Percentiles rank a stretch among this genome's conserved stretches.
phyloP scores from a whole-genome alignment of 2,797 vertebrate species.

The Notoglanidium macrostoma region DNA sequence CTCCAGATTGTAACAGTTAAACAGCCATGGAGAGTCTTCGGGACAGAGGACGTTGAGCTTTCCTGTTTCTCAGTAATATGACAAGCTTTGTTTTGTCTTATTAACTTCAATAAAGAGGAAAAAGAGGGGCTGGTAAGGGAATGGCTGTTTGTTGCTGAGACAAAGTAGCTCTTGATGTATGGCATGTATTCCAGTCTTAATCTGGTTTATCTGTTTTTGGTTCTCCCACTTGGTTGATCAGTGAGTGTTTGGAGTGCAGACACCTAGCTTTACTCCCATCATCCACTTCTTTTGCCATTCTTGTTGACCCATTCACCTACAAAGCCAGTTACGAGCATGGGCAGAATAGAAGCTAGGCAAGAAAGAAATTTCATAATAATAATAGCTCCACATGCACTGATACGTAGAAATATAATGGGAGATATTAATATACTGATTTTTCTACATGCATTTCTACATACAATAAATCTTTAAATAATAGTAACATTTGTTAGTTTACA shows the following conservation, averaged over 20 bases:
- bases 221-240: not conserved
- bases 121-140: not conserved
- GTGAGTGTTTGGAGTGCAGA: not conserved
- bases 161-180: not conserved
- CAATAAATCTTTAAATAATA: not conserved
- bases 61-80: not conserved
- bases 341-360: not conserved
- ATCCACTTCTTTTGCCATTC: not conserved
- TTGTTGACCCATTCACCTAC: not conserved
- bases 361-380: not conserved
- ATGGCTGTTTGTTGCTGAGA: not conserved
- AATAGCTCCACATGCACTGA: not conserved
- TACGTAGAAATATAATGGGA: not conserved
- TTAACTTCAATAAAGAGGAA: not conserved
- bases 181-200: not conserved
- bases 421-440: not conserved
- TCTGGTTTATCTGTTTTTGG: too few species aligned
- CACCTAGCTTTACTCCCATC: not conserved
- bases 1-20: not conserved
- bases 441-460: not conserved
- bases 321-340: not conserved
- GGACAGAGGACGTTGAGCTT: not conserved
- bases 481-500: not conserved
- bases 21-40: not conserved
- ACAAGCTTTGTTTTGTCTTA: not conserved